phyloP scores from a whole-genome alignment of 2,888 invertebrate species.

The Parnassius glacialis region DNA sequence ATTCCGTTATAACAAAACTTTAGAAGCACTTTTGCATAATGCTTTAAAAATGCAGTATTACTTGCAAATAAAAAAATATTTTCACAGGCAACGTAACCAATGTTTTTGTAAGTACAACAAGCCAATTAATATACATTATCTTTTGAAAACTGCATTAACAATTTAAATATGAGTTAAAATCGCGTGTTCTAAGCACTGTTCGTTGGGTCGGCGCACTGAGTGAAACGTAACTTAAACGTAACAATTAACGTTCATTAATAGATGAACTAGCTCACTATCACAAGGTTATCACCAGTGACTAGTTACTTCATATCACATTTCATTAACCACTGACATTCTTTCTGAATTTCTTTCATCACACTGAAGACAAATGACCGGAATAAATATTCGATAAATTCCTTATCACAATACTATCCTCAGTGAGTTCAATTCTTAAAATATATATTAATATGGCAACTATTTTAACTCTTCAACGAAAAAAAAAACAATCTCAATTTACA shows the following conservation, averaged over 20 bases:
- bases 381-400: neutral
- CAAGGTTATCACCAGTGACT: conserved; percentile 61
- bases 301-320: conserved; percentile 33
- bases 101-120: conserved; percentile 67
- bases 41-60: no score
- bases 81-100: conserved; percentile 24
- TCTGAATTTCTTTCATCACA: conserved; percentile 28
- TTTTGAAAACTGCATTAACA: conserved; percentile 43
- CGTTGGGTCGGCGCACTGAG: conserved; percentile 50
- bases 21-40: conserved; percentile 1
- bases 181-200: conserved; percentile 76
- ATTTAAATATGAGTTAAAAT: conserved; percentile 49
- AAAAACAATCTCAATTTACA: neutral
- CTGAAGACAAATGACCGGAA: conserved; percentile 21
- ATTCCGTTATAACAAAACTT: conserved; percentile 8
- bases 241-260: conserved; percentile 46
- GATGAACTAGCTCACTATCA: conserved; percentile 56
- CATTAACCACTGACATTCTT: conserved; percentile 28
- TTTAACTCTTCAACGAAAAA: neutral
- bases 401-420: conserved; percentile 2
- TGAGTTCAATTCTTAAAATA: neutral
- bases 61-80: neutral
- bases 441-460: conserved; percentile 9
- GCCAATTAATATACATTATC: conserved; percentile 58
- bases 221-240: conserved; percentile 48